phyloP scores from a whole-genome alignment of 2,797 vertebrate genomes.

The Nasua narica region DNA sequence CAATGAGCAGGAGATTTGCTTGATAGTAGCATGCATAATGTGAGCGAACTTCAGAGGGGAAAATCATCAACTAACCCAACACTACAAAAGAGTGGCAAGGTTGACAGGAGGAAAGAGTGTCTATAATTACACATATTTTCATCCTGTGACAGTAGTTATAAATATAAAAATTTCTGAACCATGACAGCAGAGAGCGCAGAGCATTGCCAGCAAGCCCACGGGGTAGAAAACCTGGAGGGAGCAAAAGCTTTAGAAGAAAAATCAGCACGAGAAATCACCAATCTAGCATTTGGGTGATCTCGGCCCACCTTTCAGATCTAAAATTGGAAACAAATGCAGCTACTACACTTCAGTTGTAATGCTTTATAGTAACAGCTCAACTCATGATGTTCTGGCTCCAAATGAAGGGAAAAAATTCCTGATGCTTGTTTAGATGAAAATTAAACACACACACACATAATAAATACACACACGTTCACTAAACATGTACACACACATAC shows the following conservation, averaged over 20 bases:
- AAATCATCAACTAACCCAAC: neutral
- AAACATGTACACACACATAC: neutral
- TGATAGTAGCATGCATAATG: neutral
- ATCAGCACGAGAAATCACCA: neutral
- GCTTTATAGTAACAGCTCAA: neutral
- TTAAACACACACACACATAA: neutral
- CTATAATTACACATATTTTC: conserved; percentile 26
- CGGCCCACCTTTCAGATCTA: conserved; percentile 17
- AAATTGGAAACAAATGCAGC: neutral
- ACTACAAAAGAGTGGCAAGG: neutral
- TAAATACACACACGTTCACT: neutral
- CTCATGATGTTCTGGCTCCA: neutral
- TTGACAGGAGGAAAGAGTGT: neutral
- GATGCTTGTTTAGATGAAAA: neutral
- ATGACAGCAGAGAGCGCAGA: neutral
- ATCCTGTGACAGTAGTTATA: conserved; percentile 23
- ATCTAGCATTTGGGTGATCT: neutral
- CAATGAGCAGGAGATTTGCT: neutral
- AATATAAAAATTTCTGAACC: conserved; percentile 28
- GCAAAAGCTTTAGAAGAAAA: neutral
- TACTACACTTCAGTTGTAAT: neutral
- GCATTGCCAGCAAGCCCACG: neutral
- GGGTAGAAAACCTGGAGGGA: conserved; percentile 18
- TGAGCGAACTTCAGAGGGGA: neutral
- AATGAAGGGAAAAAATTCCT: neutral